A percentile compares a stretch with the other conserved stretches of the same genome.
These are phyloP conservation scores for Operophtera brumata DNA, from an alignment of 2,888 invertebrate species.

Conservation along the genomic window DNA sequence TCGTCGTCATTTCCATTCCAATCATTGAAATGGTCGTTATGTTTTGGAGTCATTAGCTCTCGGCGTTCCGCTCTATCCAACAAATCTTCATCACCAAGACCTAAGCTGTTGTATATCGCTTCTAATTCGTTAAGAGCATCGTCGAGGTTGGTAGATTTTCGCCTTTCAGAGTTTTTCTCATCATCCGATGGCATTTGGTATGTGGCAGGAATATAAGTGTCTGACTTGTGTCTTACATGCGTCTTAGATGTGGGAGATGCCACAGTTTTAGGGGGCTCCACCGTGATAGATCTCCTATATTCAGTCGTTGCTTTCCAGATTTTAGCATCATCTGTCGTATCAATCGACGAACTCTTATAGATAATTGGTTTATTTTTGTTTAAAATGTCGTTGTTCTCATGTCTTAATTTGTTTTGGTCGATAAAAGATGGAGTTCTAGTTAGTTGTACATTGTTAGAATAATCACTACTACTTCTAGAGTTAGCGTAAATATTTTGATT, in stretches of 20 bases:
- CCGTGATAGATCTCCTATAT: conserved; percentile 67
- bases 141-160: conserved; percentile 89
- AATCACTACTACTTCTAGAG: conserved; percentile 66
- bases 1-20: conserved; percentile 78
- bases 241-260: conserved; percentile 65
- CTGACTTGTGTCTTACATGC: conserved; percentile 72
- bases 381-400: conserved; percentile 51
- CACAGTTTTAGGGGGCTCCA: conserved; percentile 58
- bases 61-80: conserved; percentile 89
- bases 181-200: conserved; percentile 73
- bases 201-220: conserved; percentile 60
- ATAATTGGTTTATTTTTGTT: conserved; percentile 60
- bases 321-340: conserved; percentile 67
- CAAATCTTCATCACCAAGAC: conserved; percentile 91
- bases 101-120: conserved; percentile 93
- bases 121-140: conserved; percentile 94
- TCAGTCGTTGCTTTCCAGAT: conserved; percentile 76
- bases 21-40: conserved; percentile 71
- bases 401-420: conserved; percentile 48
- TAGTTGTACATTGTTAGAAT: conserved; percentile 50
- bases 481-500: conserved; percentile 61
- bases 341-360: conserved; percentile 53
- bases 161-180: conserved; percentile 72
- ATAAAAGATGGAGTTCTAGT: conserved; percentile 46
- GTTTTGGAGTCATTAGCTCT: conserved; percentile 82